Conservation (phyloP, 2,888 invertebrate genomes). For the Xestoiulus laeticollis region DNA sequence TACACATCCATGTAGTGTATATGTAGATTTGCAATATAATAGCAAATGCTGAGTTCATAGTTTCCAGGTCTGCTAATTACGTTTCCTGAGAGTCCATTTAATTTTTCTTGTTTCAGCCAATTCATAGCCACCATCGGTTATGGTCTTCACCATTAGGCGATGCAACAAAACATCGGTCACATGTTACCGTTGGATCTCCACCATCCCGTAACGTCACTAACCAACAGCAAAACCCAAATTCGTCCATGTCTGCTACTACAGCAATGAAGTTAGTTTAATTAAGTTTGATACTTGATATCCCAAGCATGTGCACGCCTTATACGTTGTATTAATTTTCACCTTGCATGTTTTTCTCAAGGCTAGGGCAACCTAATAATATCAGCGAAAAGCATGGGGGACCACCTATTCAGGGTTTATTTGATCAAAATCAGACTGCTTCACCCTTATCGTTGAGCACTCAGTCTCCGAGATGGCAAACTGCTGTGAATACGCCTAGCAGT, state of each 20-base stretch:
- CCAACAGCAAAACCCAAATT: background rate
- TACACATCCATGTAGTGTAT: no score
- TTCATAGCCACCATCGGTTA: background rate
- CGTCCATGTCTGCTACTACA: background rate
- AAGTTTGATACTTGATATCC: background rate
- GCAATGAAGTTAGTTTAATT: background rate
- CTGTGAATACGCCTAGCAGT: background rate
- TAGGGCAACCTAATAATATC: background rate
- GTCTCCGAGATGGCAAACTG: background rate
- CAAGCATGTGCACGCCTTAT: background rate
- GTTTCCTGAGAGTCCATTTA: background rate
- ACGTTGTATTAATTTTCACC: background rate
- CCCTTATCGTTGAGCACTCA: slow-evolving; percentile 10
- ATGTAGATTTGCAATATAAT: background rate
- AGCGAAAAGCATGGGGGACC: slow-evolving; percentile 51
- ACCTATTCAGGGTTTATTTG: slow-evolving; percentile 45
- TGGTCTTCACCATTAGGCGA: background rate
- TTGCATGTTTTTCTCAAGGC: background rate
- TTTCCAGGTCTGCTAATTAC: no score
- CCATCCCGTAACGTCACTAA: background rate
- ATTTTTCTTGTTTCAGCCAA: background rate
- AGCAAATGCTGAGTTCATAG: no score
- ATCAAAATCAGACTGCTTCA: slow-evolving; percentile 15
- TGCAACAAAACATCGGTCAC: background rate
- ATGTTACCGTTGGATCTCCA: background rate